A percentile compares a stretch with the other conserved stretches of the same genome.
phyloP scores from a whole-genome alignment of 2,888 invertebrate genomes.

The Metalampra italica region DNA sequence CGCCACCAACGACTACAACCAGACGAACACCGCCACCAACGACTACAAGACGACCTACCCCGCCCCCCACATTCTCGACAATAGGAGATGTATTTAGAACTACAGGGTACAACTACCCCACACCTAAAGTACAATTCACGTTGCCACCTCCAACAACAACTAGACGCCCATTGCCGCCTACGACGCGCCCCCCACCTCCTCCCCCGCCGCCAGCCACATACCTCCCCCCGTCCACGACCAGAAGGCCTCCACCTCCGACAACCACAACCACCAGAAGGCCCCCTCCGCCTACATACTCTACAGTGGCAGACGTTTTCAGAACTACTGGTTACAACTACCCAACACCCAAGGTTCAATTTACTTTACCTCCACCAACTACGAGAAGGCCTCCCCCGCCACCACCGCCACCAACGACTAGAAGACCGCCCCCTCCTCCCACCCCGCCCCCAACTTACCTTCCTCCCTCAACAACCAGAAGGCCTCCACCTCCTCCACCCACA shows the following conservation, averaged over 20 bases:
- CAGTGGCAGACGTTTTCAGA: constrained; percentile 5
- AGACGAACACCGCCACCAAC: constrained; percentile 17
- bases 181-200: constrained; percentile 13
- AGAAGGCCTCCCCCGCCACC: constrained; percentile 14
- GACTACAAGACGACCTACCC: constrained; percentile 16
- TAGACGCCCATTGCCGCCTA: constrained; percentile 9
- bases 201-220: constrained; percentile 18
- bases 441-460: constrained; percentile 20
- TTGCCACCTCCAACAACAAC: constrained; percentile 27
- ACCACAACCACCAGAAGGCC: neutral
- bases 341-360: constrained; percentile 11
- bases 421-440: constrained; percentile 18
- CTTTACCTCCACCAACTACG: constrained; percentile 17
- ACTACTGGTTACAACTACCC: constrained; percentile 14
- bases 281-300: constrained; percentile 14
- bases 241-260: no score
- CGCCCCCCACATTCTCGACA: constrained; percentile 15
- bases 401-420: constrained; percentile 13
- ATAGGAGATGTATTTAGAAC: constrained; percentile 24
- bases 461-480: constrained; percentile 18
- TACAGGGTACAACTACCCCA: constrained; percentile 43
- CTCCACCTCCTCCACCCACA: constrained; percentile 20
- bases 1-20: constrained; percentile 16
- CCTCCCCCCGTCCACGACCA: no score
- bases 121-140: constrained; percentile 27